A percentile compares a stretch with the other conserved stretches of the same genome.
Evolutionary conservation across 2,113 vertebrate genomes (phyloP).

Genomic region (Oncorhynchus gorbuscha): DNA sequence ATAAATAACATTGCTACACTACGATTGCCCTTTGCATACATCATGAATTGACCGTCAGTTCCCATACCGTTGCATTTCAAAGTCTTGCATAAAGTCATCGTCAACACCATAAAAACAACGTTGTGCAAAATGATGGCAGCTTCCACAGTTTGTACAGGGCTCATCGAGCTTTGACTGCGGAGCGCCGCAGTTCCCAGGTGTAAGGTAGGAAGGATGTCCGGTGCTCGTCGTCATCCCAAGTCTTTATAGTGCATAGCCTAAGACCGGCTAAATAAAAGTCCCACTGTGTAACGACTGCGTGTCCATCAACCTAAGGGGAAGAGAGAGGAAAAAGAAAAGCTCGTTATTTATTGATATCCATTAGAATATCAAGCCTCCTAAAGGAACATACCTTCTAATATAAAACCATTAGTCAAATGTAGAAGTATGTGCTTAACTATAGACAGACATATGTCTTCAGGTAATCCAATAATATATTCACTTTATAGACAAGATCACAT

Average conservation of each 20-base stretch:
- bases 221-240: slow-evolving; percentile 40
- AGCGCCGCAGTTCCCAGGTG: slow-evolving; percentile 46
- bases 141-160: slow-evolving; percentile 63
- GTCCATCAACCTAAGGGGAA: slow-evolving; percentile 42
- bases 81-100: slow-evolving; percentile 76
- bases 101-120: slow-evolving; percentile 67
- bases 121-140: slow-evolving; percentile 80
- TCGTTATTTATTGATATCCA: background rate
- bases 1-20: slow-evolving; percentile 54
- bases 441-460: background rate
- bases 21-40: slow-evolving; percentile 73
- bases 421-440: background rate
- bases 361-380: no score
- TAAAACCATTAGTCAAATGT: background rate
- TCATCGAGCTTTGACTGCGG: slow-evolving; percentile 49
- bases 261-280: slow-evolving; percentile 62
- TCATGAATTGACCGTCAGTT: slow-evolving; percentile 54
- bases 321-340: background rate
- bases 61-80: slow-evolving; percentile 62
- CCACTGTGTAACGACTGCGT: slow-evolving; percentile 42
- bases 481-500: slow-evolving; percentile 1
- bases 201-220: slow-evolving; percentile 35
- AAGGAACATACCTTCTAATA: background rate
- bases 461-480: background rate
- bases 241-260: slow-evolving; percentile 70